Conservation (phyloP, 2,888 invertebrate species). For the Girardia tigrina region DNA sequence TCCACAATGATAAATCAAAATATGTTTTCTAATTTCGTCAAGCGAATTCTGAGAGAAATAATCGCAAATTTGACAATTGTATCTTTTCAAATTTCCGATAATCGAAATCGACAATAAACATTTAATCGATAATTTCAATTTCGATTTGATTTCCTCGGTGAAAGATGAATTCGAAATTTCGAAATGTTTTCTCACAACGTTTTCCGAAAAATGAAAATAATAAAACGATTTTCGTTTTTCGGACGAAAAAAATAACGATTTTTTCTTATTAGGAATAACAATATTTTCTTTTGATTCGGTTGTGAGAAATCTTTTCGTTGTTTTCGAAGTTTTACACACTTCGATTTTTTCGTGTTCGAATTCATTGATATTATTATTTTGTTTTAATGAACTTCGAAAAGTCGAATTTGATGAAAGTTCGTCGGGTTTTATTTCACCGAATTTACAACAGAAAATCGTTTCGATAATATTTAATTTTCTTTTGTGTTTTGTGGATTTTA, state of each 20-base stretch:
- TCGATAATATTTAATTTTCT: neutral
- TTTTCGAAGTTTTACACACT: no score
- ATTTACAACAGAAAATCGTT: neutral
- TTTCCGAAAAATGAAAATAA: neutral
- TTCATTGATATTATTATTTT: no score
- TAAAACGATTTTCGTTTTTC: neutral
- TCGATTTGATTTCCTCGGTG: neutral
- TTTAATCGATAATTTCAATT: neutral
- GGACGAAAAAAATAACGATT: no score
- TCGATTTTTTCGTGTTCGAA: no score
- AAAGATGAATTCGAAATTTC: neutral
- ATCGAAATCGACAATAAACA: neutral
- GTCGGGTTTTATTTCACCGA: neutral
- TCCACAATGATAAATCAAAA: neutral
- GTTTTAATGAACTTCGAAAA: no score
- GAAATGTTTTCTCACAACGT: neutral
- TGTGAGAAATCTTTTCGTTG: no score
- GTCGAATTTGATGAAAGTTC: no score
- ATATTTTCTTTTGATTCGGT: no score
- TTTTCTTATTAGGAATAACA: no score
- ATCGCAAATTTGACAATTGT: neutral
- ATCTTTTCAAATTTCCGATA: neutral
- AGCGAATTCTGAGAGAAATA: neutral
- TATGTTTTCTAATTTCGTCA: neutral
- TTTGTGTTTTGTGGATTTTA: neutral